Conservation (phyloP, 2,888 invertebrate species). For the Limenitis camilla region DNA sequence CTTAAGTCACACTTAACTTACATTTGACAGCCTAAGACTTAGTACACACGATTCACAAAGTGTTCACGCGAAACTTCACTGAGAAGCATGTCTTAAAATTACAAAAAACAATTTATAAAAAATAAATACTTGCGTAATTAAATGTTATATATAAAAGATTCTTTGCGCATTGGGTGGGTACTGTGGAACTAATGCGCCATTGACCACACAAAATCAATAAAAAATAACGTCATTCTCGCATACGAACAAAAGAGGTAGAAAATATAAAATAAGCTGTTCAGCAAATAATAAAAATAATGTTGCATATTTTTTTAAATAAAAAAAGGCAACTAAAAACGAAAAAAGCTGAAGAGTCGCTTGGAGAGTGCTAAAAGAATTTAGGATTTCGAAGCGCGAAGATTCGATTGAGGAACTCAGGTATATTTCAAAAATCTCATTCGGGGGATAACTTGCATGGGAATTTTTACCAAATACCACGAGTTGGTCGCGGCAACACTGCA, state of each 20-base stretch:
- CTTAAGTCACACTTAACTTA: constrained; percentile 12
- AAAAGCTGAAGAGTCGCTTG: constrained; percentile 19
- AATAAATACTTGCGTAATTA: constrained; percentile 20
- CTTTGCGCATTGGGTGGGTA: constrained; percentile 21
- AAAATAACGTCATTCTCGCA: neutral
- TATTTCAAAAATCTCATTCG: constrained; percentile 17
- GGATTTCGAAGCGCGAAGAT: constrained; percentile 25
- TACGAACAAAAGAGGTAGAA: neutral
- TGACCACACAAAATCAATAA: constrained; percentile 1
- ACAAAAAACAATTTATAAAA: constrained; percentile 15
- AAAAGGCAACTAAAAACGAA: constrained; percentile 10
- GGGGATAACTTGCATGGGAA: neutral
- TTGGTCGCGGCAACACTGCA: constrained; percentile 34
- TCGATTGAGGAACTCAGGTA: constrained; percentile 25
- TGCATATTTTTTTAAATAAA: constrained; percentile 14
- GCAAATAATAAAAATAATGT: neutral
- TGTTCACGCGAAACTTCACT: constrained; percentile 15
- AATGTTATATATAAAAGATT: constrained; percentile 14
- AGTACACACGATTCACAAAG: constrained; percentile 18
- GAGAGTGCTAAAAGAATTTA: constrained; percentile 24
- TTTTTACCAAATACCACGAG: constrained; percentile 35
- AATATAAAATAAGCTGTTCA: neutral
- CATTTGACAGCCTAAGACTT: constrained; percentile 21
- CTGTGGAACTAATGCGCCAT: constrained; percentile 6
- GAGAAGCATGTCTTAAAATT: constrained; percentile 16